Evolutionary conservation across 2,113 vertebrate genomes (phyloP), one percentile per base, ranked within the genome.

Genomic region (Rhinogobius similis): DNA sequence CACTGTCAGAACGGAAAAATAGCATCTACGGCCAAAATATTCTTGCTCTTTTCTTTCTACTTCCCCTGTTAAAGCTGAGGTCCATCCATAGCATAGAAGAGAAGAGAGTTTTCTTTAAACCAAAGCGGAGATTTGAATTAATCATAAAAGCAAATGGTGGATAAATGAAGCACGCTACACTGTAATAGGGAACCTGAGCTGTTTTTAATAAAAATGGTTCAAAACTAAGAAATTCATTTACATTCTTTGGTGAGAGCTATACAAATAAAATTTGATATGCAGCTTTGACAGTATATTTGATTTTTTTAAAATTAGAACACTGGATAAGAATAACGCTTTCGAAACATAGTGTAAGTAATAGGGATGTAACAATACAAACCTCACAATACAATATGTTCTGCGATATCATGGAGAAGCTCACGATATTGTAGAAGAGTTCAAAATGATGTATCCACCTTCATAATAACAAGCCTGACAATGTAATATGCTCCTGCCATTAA

Each of bases 1-100:
- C 78, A 76, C 83, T 82, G 79, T 86, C 69, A 86, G 75, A 77
- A 68, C 82, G 82, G 82, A 90, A 90, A 90, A 86, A 86, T 77
- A 89, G 66, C 11, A 7, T 56, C 59, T n/a, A 12, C 52, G 4
- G 86, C 87, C 86, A 87, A 65, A 71, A 76, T 67, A 38, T 59
- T 79, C 73, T n/a, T 59, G 23, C 68, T 41, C 65, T 79, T 77
- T 62, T 65, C 39, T 66, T 67, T 67, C 72, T 67, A 62, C 41
- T 76, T 74, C 66, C 55, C 32, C 63, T 23, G 11, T 79, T 72
- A 75, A 77, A 73, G 72, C 36, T 55, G 39, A 69, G 16, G 52
- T 72, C 61, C 68, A 58, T 78, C 62, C 21, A 8, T 65, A 46
- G 70, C 59, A 65, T 21, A 26, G n/a, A 9, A n/a, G 73, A 44